Evolutionary conservation across 2,888 invertebrate genomes (phyloP).

Genomic region (Pyrocoelia pectoralis): DNA sequence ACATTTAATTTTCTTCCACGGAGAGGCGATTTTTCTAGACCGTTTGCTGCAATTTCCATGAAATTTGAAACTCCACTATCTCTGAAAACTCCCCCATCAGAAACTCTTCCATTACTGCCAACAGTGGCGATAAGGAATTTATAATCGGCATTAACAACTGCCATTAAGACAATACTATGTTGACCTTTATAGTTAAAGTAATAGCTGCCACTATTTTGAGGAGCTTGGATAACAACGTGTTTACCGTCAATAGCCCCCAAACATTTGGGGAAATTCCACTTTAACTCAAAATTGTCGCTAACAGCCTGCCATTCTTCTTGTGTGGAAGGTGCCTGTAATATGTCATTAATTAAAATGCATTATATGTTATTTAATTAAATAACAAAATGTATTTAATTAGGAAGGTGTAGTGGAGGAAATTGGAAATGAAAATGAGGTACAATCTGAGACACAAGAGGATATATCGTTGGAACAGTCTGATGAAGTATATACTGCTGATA

Average conservation of each 20-base stretch:
- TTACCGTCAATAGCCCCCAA: conserved; percentile 35
- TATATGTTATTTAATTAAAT: background rate
- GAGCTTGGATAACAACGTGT: conserved; percentile 29
- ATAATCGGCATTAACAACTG: conserved; percentile 25
- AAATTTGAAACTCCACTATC: conserved; percentile 30
- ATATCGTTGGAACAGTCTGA: background rate
- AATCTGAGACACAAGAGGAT: background rate
- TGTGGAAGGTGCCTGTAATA: conserved; percentile 10
- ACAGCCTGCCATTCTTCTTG: conserved; percentile 7
- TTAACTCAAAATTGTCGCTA: conserved; percentile 29
- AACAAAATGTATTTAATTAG: background rate
- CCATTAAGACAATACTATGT: conserved; percentile 31
- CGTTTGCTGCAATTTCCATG: conserved; percentile 18
- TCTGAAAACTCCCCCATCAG: conserved; percentile 30
- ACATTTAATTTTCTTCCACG: conserved; percentile 16
- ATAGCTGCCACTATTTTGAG: conserved; percentile 30
- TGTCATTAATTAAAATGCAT: too few species aligned
- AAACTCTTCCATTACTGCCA: conserved; percentile 20
- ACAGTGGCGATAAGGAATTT: conserved; percentile 20
- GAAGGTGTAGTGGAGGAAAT: background rate
- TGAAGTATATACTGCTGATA: background rate
- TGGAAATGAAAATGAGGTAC: conserved; percentile 10
- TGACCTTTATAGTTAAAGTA: conserved; percentile 21
- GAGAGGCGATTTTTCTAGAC: conserved; percentile 23
- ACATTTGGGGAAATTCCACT: conserved; percentile 35